Conservation (phyloP, 2,888 invertebrate species). For the Thelaira solivaga region DNA sequence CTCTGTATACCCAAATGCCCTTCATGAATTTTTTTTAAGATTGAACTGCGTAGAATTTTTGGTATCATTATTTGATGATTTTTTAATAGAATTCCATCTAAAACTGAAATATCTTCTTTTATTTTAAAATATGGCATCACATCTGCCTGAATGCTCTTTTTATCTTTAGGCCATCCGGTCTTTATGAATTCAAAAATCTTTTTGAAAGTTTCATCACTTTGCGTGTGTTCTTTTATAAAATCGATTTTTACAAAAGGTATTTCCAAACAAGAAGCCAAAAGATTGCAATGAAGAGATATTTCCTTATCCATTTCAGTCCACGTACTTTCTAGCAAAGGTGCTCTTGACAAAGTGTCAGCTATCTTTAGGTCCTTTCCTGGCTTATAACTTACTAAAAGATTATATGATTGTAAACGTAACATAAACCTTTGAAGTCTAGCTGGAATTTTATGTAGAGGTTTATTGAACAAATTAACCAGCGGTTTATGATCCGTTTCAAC, state of each 20-base stretch:
- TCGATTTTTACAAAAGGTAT: too few species aligned
- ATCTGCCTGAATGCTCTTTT: too few species aligned
- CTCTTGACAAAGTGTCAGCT: neutral
- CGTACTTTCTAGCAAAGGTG: neutral
- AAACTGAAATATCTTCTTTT: slow-evolving; percentile 27
- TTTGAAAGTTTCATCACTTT: too few species aligned
- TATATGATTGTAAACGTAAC: neutral
- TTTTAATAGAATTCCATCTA: slow-evolving; percentile 1
- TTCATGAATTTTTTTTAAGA: slow-evolving; percentile 23
- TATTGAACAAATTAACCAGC: neutral
- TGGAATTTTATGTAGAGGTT: neutral
- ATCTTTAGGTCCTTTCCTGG: neutral
- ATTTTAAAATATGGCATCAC: slow-evolving; percentile 33
- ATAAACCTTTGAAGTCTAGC: neutral
- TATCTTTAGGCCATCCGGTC: too few species aligned
- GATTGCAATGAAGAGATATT: too few species aligned
- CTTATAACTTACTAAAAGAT: neutral
- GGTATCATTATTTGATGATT: slow-evolving; percentile 7
- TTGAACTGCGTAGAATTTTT: slow-evolving; percentile 2
- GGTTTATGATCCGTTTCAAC: neutral
- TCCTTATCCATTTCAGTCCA: too few species aligned
- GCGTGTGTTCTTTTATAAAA: too few species aligned
- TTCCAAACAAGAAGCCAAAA: too few species aligned
- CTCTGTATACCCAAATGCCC: slow-evolving; percentile 3
- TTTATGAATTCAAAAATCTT: too few species aligned